These are phyloP conservation scores for Rousettus leschenaultii DNA, from an alignment of 2,113 vertebrate genomes.

Conservation along the genomic window DNA sequence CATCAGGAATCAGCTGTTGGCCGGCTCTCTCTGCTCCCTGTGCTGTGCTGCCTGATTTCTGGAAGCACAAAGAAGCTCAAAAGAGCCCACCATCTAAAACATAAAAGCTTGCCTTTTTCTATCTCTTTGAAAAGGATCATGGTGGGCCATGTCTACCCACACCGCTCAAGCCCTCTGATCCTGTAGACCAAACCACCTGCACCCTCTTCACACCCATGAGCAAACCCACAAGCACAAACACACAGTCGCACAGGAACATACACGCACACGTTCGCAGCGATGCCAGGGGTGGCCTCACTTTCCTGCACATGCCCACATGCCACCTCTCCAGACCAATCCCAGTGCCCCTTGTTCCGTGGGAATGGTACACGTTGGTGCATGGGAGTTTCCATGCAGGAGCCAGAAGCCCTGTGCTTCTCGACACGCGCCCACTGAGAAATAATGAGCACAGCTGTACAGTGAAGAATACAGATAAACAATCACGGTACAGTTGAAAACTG, in stretches of 20 bases:
- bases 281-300: background rate
- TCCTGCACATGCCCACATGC: background rate
- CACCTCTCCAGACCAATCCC: background rate
- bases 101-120: background rate
- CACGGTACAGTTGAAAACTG: constrained; percentile 22
- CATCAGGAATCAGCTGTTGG: background rate
- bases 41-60: background rate
- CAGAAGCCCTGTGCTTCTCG: background rate
- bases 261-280: background rate
- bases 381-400: background rate
- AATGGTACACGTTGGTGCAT: background rate
- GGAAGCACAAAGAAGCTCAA: background rate
- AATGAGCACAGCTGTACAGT: background rate
- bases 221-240: background rate
- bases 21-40: background rate
- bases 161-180: background rate
- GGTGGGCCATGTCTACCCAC: background rate
- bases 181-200: background rate
- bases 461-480: constrained; percentile 24
- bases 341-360: background rate
- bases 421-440: background rate
- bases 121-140: background rate
- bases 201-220: background rate
- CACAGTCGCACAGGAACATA: rapidly evolving
- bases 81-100: background rate